Evolutionary conservation across 2,797 vertebrate genomes (phyloP).

Genomic region (Aldrovandia affinis): DNA sequence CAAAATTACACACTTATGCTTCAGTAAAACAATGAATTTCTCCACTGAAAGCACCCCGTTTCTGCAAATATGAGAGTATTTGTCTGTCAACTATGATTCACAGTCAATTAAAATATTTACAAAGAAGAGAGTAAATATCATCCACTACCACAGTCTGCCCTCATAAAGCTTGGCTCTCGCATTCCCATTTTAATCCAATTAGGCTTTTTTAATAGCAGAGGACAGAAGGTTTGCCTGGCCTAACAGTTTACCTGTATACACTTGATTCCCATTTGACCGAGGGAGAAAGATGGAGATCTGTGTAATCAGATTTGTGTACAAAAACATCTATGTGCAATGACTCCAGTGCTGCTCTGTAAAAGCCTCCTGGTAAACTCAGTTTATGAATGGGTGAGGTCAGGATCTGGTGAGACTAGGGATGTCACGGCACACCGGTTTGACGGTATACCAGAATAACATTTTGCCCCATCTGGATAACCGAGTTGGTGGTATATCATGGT

Average conservation of each 20-base stretch:
- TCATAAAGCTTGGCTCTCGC: neutral
- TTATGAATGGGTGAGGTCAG: neutral
- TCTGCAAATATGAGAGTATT: neutral
- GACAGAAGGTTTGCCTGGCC: neutral
- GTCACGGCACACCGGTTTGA: too few species aligned
- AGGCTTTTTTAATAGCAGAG: neutral
- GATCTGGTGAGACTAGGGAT: neutral
- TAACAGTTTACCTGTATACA: neutral
- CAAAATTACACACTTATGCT: slow-evolving; percentile 4
- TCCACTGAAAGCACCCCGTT: neutral
- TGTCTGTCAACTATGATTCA: neutral
- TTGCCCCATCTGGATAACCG: too few species aligned
- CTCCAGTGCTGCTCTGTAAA: neutral
- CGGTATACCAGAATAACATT: too few species aligned
- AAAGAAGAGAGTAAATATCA: neutral
- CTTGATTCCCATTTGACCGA: neutral
- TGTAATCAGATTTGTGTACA: neutral
- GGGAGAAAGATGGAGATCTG: neutral
- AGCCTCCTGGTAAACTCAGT: neutral
- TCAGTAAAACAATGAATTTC: neutral
- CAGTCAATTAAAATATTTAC: slow-evolving; percentile 6
- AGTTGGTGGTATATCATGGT: too few species aligned
- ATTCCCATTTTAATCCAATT: neutral
- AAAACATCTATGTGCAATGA: neutral
- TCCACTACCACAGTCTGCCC: neutral